phyloP scores from a whole-genome alignment of 2,888 invertebrate species.

The Stenodera caucasica region DNA sequence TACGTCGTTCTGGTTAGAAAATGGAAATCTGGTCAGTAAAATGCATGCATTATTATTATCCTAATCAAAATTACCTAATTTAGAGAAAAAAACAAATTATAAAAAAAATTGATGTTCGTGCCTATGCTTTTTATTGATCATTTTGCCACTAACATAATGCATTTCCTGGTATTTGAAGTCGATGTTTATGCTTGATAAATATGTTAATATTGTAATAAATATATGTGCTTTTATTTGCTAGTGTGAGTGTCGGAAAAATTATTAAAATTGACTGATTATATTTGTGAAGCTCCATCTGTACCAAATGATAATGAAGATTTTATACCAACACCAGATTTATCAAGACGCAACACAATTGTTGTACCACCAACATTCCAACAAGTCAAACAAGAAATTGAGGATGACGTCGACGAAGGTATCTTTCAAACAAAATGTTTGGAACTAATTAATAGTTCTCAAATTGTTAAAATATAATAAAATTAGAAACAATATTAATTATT shows the following conservation, averaged over 20 bases:
- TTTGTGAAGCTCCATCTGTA: not conserved
- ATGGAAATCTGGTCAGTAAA: conserved; percentile 72
- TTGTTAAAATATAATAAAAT: conserved; percentile 14
- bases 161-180: conserved; percentile 50
- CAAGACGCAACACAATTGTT: conserved; percentile 57
- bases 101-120: conserved; percentile 28
- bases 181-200: not conserved
- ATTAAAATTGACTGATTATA: not conserved
- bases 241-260: not conserved
- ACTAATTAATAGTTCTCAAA: conserved; percentile 21
- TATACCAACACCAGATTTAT: conserved; percentile 47
- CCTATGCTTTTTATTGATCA: conserved; percentile 31
- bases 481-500: conserved; percentile 8
- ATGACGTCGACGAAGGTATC: conserved; percentile 33
- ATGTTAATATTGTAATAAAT: conserved; percentile 3
- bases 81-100: not conserved
- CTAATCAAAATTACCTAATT: conserved; percentile 19
- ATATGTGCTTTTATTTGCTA: conserved; percentile 10
- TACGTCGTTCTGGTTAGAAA: conserved; percentile 82
- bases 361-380: conserved; percentile 53
- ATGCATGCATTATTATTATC: conserved; percentile 39
- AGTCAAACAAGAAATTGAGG: conserved; percentile 48
- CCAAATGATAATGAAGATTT: conserved; percentile 22
- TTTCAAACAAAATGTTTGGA: conserved; percentile 23
- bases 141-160: conserved; percentile 51